These are phyloP conservation scores for Abscondita cerata DNA, from an alignment of 2,888 invertebrate genomes.

Conservation along the genomic window DNA sequence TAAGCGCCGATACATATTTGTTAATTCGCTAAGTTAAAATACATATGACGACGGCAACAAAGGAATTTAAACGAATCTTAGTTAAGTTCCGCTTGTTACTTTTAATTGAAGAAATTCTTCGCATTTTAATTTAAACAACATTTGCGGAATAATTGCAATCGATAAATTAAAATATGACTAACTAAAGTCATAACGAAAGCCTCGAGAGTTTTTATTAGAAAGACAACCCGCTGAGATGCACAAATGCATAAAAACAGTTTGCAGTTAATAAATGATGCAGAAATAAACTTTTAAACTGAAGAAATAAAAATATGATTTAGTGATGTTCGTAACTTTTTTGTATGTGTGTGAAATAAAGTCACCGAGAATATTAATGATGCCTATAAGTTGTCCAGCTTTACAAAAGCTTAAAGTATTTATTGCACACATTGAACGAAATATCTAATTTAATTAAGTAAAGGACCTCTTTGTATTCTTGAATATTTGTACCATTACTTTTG, in stretches of 20 bases:
- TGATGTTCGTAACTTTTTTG: constrained; percentile 20
- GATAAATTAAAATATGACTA: too few relatives aligned
- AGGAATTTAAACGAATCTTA: too few relatives aligned
- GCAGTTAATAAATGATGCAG: constrained; percentile 28
- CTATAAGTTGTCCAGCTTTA: constrained; percentile 38
- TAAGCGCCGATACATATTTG: constrained; percentile 1
- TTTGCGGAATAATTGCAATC: too few relatives aligned
- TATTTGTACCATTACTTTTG: constrained; percentile 14
- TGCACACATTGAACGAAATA: constrained; percentile 37
- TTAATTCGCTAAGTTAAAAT: too few relatives aligned
- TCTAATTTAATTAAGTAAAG: constrained; percentile 42
- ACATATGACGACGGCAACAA: too few relatives aligned
- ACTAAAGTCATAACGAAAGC: too few relatives aligned
- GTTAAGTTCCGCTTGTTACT: too few relatives aligned
- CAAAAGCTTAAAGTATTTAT: constrained; percentile 37
- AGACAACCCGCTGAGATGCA: constrained; percentile 26
- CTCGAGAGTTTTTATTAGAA: constrained; percentile 16
- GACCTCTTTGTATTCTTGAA: constrained; percentile 18
- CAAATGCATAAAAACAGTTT: constrained; percentile 25
- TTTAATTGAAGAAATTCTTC: too few relatives aligned
- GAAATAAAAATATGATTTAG: constrained; percentile 29
- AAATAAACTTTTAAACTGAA: constrained; percentile 18
- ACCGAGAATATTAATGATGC: constrained; percentile 40
- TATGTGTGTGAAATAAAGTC: constrained; percentile 26
- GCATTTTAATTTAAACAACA: too few relatives aligned